A percentile compares a stretch with the other conserved stretches of the same genome.
Evolutionary conservation across 2,888 invertebrate species (phyloP).

Genomic region (Mechanitis messenoides): DNA sequence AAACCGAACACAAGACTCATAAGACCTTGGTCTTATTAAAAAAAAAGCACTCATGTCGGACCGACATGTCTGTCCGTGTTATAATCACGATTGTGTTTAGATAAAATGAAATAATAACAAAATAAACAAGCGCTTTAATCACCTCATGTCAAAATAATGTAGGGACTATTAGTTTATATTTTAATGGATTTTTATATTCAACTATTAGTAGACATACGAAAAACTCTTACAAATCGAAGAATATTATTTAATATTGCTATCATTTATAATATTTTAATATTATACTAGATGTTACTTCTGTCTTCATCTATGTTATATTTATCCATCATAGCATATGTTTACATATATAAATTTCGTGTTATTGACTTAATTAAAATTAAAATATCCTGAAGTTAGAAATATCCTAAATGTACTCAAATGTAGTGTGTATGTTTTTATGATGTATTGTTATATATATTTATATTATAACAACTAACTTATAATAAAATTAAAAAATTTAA

Average conservation of each 20-base stretch:
- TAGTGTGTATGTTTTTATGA: too few relatives aligned
- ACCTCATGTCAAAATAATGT: constrained; percentile 59
- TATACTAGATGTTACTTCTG: too few relatives aligned
- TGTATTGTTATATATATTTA: too few relatives aligned
- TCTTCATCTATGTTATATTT: too few relatives aligned
- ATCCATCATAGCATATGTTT: too few relatives aligned
- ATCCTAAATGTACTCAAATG: too few relatives aligned
- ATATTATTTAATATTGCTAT: too few relatives aligned
- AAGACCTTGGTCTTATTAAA: constrained; percentile 25
- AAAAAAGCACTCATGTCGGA: constrained; percentile 41
- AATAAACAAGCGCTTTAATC: constrained; percentile 71
- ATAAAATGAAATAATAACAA: constrained; percentile 72
- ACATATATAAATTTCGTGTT: too few relatives aligned
- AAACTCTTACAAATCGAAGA: too few relatives aligned
- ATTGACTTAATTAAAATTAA: too few relatives aligned
- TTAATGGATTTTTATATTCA: constrained; percentile 2
- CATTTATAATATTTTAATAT: too few relatives aligned
- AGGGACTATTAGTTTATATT: constrained; percentile 32
- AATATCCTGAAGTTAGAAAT: background rate
- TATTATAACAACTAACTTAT: background rate
- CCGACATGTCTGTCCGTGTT: constrained; percentile 49
- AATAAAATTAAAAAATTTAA: background rate
- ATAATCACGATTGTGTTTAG: constrained; percentile 74
- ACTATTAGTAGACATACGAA: too few relatives aligned
- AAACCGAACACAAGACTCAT: background rate